These are phyloP conservation scores for Acipenser transmontanus DNA, from an alignment of 2,797 vertebrate genomes.

Conservation along the genomic window DNA sequence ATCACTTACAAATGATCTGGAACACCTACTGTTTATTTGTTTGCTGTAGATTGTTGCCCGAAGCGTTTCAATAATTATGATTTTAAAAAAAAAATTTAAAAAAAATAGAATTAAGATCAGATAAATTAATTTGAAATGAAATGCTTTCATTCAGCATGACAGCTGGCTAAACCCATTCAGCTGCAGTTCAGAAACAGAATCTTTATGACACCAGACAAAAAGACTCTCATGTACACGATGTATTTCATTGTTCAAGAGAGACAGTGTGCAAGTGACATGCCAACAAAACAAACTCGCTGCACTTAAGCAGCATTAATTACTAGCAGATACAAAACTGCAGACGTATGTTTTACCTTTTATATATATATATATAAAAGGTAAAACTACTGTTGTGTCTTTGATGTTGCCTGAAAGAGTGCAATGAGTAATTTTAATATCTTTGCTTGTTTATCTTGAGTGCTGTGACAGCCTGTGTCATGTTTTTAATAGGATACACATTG, in stretches of 20 bases:
- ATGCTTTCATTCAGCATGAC: slow-evolving; percentile 75
- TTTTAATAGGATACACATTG: no score
- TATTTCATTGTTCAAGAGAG: slow-evolving; percentile 66
- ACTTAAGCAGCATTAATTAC: slow-evolving; percentile 70
- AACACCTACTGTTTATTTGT: slow-evolving; percentile 76
- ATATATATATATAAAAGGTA: background rate
- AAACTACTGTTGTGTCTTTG: no score
- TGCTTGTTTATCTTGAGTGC: no score
- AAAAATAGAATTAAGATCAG: slow-evolving; percentile 74
- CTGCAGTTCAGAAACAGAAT: slow-evolving; percentile 59
- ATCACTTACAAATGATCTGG: slow-evolving; percentile 70
- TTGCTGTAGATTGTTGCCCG: slow-evolving; percentile 73
- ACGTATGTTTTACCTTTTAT: slow-evolving; percentile 70
- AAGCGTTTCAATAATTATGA: slow-evolving; percentile 79
- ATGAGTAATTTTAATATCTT: no score
- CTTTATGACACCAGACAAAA: slow-evolving; percentile 76
- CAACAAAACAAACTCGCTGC: slow-evolving; percentile 79
- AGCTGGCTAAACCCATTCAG: slow-evolving; percentile 73
- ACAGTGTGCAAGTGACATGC: slow-evolving; percentile 80
- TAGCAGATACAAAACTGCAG: slow-evolving; percentile 65
- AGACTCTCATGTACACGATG: slow-evolving; percentile 70
- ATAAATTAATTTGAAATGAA: slow-evolving; percentile 82
- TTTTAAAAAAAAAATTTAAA: slow-evolving; percentile 44
- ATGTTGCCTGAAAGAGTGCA: no score
- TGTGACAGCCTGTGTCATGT: no score